These are phyloP conservation scores for Grantiella picta DNA, from an alignment of 2,113 vertebrate genomes.

Conservation along the genomic window DNA sequence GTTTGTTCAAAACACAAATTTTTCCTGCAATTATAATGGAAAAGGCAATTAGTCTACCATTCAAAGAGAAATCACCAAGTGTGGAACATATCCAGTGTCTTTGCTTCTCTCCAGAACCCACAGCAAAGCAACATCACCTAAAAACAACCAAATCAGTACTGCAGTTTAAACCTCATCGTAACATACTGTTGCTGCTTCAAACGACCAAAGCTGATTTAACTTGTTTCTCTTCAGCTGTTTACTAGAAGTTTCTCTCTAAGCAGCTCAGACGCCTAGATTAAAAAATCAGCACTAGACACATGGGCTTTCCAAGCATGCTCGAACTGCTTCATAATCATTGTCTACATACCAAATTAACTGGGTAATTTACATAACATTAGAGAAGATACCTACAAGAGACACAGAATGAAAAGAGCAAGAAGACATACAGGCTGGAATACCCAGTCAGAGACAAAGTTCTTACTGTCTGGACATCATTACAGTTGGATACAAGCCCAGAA, in stretches of 20 bases:
- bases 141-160: neutral
- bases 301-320: fast-evolving
- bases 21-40: neutral
- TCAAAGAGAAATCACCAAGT: neutral
- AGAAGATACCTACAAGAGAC: neutral
- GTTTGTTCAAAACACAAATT: neutral
- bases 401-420: neutral
- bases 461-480: neutral
- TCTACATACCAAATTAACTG: neutral
- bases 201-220: neutral
- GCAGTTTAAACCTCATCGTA: neutral
- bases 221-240: neutral
- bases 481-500: neutral
- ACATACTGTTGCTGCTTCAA: neutral
- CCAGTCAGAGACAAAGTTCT: neutral
- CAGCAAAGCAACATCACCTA: neutral
- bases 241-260: neutral
- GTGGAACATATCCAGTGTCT: neutral
- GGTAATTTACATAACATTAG: neutral
- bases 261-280: neutral
- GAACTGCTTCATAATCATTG: neutral
- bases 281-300: neutral
- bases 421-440: neutral
- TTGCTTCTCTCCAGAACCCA: neutral
- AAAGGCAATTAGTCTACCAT: neutral